Conservation (phyloP, 2,113 vertebrate species). For the Rhynchomys soricoides region DNA sequence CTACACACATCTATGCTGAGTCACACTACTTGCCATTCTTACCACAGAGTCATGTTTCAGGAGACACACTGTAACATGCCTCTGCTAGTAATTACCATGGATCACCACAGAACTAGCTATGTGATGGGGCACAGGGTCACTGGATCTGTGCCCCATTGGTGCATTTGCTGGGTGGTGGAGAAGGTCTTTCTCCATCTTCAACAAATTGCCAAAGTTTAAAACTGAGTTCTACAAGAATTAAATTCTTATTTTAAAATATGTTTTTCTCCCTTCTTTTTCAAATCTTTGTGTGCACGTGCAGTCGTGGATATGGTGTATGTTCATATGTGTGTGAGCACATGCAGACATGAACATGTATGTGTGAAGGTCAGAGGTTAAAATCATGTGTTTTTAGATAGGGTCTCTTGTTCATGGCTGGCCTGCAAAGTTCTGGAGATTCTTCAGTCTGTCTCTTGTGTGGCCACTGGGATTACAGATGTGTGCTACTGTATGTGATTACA, state of each 20-base stretch:
- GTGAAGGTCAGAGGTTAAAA: not conserved
- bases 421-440: not conserved
- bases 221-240: not conserved
- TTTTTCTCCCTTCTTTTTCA: not conserved
- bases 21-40: not conserved
- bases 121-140: not conserved
- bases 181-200: not conserved
- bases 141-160: fast-evolving
- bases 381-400: not conserved
- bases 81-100: not conserved
- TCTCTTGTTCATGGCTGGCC: not conserved
- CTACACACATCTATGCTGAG: not conserved
- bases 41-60: not conserved
- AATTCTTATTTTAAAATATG: not conserved
- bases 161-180: fast-evolving
- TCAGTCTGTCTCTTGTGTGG: not conserved
- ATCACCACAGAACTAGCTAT: too few relatives aligned
- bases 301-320: not conserved
- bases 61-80: not conserved
- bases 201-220: not conserved
- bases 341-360: not conserved
- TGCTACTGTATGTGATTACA: not conserved
- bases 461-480: not conserved
- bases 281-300: not conserved
- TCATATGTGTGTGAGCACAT: not conserved